These are phyloP conservation scores for Neogale vison DNA, from an alignment of 2,113 vertebrate species.

Conservation along the genomic window DNA sequence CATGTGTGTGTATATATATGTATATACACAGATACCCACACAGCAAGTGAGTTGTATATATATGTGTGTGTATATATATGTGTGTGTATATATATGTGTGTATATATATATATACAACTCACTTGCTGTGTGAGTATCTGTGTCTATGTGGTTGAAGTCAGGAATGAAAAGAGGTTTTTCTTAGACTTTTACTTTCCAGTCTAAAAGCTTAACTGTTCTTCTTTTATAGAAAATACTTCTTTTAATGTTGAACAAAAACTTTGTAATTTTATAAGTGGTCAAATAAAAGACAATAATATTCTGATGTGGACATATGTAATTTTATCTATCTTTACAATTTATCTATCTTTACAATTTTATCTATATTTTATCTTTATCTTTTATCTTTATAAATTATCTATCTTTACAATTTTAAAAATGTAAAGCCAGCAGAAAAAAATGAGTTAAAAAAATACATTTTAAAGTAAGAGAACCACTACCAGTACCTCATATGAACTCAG, in stretches of 20 bases:
- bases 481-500: neutral
- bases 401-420: neutral
- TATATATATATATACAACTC: neutral
- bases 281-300: neutral
- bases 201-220: neutral
- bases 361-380: neutral
- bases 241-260: neutral
- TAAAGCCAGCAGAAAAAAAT: conserved; percentile 8
- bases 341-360: neutral
- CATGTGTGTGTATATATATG: neutral
- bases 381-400: too few species aligned
- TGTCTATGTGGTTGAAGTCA: neutral
- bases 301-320: neutral
- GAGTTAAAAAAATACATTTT: neutral
- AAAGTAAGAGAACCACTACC: neutral
- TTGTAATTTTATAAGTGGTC: neutral
- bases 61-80: too few species aligned
- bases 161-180: neutral
- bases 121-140: neutral
- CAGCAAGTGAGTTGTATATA: too few species aligned
- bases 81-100: too few species aligned
- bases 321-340: neutral
- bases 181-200: neutral
- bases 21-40: neutral
- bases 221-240: neutral